Base-by-base conservation (phyloP, 2,888 invertebrate species). In the Adineta ricciae region DNA sequence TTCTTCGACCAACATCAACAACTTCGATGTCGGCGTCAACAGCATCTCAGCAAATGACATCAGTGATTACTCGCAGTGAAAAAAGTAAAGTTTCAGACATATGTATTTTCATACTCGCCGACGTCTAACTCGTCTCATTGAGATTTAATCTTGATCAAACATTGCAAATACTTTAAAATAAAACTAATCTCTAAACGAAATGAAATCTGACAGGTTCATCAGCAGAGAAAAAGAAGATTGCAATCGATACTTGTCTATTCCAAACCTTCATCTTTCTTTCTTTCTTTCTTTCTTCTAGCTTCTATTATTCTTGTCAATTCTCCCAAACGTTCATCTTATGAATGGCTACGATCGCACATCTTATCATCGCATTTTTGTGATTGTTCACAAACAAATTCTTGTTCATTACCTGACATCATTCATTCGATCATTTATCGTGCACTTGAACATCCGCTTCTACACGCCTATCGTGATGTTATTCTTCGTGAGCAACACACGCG, bases 381-480 rank as follows among this genome's bases (percentile, higher is more conserved):
- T 78, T 78, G 38, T 38, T 78, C 78, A 38, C 38, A 38, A 41
- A 41, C 78, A n/a, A 21, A 41, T 41, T 41, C 78, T 78, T 78
- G 78, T 78, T 41, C 78, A 78, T 41, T 78, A 41, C 78, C 78
- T 19, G 78, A 78, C n/a, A 78, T 78, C 11, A 78, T 78, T 24
- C 78, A 78, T 41, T 78, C 78, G n/a, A 78, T 78, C 0, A 78
- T 78, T 9, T 78, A 78, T 78, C 78, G 78, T 41, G 38, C 78
- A 41, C 41, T 78, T 41, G 78, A 78, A 78, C 78, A 78, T 78
- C 78, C 78, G n/a, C n/a, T 38, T n/a, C 41, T 78, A 78, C 78
- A 78, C 41, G 38, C 78, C 41, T 78, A 78, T 41, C 78, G 78
- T 78, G 78, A 78, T 78, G 41, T 78, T 78, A 78, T 78, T 78